Evolutionary conservation across 1,140 invertebrate species (phyloP).

Genomic region (Bombus difficillimus): DNA sequence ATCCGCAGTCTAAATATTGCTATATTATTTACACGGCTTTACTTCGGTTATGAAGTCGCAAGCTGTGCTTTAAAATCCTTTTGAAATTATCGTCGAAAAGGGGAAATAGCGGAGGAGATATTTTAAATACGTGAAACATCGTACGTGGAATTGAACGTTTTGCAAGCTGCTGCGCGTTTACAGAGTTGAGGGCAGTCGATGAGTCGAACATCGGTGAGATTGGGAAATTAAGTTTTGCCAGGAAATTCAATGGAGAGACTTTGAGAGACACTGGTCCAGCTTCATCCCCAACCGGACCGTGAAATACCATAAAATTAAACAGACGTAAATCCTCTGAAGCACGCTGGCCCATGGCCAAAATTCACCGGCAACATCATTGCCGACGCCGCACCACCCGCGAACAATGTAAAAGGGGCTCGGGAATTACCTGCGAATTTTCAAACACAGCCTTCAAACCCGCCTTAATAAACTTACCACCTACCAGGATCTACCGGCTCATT

Average conservation of each 20-base stretch:
- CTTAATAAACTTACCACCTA: constrained; percentile 51
- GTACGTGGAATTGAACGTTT: not conserved
- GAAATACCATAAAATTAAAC: constrained; percentile 71
- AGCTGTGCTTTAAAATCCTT: too few species aligned
- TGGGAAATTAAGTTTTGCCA: not conserved
- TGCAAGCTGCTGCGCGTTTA: too few species aligned
- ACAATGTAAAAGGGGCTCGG: constrained; percentile 58
- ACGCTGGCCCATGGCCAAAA: constrained; percentile 61
- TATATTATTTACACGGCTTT: too few species aligned
- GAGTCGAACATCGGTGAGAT: too few species aligned
- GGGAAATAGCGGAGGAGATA: too few species aligned
- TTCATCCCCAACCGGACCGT: constrained; percentile 48
- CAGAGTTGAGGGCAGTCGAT: too few species aligned
- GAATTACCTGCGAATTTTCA: constrained; percentile 64
- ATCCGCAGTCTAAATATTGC: too few species aligned
- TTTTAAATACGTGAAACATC: too few species aligned
- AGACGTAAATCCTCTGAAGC: constrained; percentile 65
- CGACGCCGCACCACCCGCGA: constrained; percentile 57
- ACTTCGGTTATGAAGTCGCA: too few species aligned
- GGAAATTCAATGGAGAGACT: constrained; percentile 16
- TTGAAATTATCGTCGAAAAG: too few species aligned
- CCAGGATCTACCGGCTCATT: not conserved
- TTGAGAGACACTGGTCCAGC: constrained; percentile 42
- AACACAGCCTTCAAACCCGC: constrained; percentile 36
- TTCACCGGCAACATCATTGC: constrained; percentile 51